Evolutionary conservation across 2,113 vertebrate species (phyloP), one percentile per base, ranked within the genome.

Genomic region (Amblyornis subalaris): DNA sequence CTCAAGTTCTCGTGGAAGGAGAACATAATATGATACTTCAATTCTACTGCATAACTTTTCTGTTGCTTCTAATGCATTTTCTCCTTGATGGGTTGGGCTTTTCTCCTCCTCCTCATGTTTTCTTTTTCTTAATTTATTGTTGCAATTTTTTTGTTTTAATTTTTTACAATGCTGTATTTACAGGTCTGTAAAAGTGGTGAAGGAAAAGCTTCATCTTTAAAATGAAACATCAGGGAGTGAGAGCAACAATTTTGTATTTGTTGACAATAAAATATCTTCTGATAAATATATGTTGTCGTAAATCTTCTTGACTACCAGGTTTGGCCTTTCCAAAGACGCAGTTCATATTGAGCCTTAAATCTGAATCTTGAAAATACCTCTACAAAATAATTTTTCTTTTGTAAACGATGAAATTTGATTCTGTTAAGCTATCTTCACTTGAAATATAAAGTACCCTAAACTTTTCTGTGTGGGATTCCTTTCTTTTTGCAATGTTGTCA

Each of bases 61-160:
- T 96, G 14, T 96, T 97, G 81, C 91, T 97, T 90, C 79, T 96
- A 93, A 91, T 84, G 60, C 33, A 64, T 91, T 94, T 96, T 70
- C 21, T 94, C 35, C 29, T 58, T 75, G 48, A 38, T 94, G 73
- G 47, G 69, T 48, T 86, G 15, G 42, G 17, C 48, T 81, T 73
- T 77, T 36, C 31, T 95, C 47, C 18, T 92, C 70, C 81, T 96
- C 79, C 61, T 94, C 54, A 76, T n/a, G 44, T 75, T 95, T 81
- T 69, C 57, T 80, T 71, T 95, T 61, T 95, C 82, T 95, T 98
- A 96, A 98, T 97, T 98, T 98, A 98, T 98, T 98, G 83, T 55
- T 13, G 31, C 86, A 71, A 71, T 91, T 95, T 85, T 94, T 70
- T 48, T 55, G 19, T 77, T 94, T 89, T 79, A 77, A 75, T 91